Percentiles rank a stretch among this genome's conserved stretches.
phyloP scores from a whole-genome alignment of 1,140 invertebrate genomes.

The Drosophila lini region DNA sequence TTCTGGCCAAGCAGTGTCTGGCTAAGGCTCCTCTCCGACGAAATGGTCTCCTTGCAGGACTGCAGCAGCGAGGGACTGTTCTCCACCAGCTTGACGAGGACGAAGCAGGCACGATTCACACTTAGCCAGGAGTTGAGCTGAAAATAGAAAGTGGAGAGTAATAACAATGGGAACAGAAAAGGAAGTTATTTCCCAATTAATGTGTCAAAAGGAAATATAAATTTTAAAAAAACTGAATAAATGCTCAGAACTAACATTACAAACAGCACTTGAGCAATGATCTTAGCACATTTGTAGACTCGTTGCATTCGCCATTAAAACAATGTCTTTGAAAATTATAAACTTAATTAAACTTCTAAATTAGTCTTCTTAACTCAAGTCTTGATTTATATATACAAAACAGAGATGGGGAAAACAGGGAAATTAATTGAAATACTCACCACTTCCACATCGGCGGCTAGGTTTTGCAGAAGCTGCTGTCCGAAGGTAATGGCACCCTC shows the following conservation, averaged over 20 bases:
- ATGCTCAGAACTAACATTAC: conserved; percentile 3
- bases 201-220: neutral
- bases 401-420: neutral
- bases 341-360: neutral
- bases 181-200: neutral
- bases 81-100: conserved; percentile 86
- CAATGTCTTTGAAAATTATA: neutral
- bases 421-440: conserved; percentile 24
- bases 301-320: neutral
- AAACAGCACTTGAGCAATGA: conserved; percentile 1
- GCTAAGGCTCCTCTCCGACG: conserved; percentile 33
- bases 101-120: conserved; percentile 87
- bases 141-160: neutral
- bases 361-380: neutral
- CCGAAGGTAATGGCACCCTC: conserved; percentile 85
- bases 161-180: neutral
- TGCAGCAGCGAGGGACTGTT: conserved; percentile 68
- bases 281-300: conserved; percentile 1
- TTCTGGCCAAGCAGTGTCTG: conserved; percentile 83
- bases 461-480: conserved; percentile 80
- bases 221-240: neutral
- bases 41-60: conserved; percentile 12
- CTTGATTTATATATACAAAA: neutral
- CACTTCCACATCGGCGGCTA: conserved; percentile 69
- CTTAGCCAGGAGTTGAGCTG: conserved; percentile 85